A percentile compares a stretch with the other conserved stretches of the same genome.
Evolutionary conservation across 1,140 invertebrate genomes (phyloP).

Genomic region (Pantala flavescens): DNA sequence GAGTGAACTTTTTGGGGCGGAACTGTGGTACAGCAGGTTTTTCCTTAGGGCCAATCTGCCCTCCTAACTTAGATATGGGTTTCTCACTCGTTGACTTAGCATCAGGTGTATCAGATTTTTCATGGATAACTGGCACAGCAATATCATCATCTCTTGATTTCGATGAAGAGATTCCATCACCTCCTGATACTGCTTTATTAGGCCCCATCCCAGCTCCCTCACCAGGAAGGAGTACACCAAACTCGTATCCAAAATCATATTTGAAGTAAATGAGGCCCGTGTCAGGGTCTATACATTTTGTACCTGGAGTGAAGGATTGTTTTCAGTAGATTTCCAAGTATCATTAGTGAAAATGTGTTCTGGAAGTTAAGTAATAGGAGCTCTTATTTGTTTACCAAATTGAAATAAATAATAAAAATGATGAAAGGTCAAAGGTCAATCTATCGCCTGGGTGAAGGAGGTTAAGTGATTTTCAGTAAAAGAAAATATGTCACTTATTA

Average conservation of each 20-base stretch:
- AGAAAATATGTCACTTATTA: too few relatives aligned
- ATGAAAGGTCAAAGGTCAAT: too few relatives aligned
- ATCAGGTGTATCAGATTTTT: slow-evolving; percentile 33
- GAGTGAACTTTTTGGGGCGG: slow-evolving; percentile 34
- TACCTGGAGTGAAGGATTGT: slow-evolving; percentile 39
- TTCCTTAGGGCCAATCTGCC: neutral
- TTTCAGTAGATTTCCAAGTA: neutral
- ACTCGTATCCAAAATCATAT: slow-evolving; percentile 73
- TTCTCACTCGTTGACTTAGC: slow-evolving; percentile 24
- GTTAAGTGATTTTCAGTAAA: too few relatives aligned
- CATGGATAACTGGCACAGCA: slow-evolving; percentile 51
- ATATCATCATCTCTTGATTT: slow-evolving; percentile 37
- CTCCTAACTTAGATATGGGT: slow-evolving; percentile 17
- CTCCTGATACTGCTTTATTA: slow-evolving; percentile 20
- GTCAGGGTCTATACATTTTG: slow-evolving; percentile 64
- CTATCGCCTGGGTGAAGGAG: too few relatives aligned
- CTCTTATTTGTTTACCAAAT: too few relatives aligned
- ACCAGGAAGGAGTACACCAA: slow-evolving; percentile 59
- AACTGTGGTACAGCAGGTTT: slow-evolving; percentile 24
- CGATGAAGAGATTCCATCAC: slow-evolving; percentile 11
- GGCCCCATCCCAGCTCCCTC: slow-evolving; percentile 36
- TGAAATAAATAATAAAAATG: too few relatives aligned
- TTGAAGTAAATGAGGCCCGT: slow-evolving; percentile 72
- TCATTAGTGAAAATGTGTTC: too few relatives aligned
- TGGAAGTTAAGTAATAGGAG: too few relatives aligned